Evolutionary conservation across 2,113 vertebrate species (phyloP).

Genomic region (Trematomus loennbergii): DNA sequence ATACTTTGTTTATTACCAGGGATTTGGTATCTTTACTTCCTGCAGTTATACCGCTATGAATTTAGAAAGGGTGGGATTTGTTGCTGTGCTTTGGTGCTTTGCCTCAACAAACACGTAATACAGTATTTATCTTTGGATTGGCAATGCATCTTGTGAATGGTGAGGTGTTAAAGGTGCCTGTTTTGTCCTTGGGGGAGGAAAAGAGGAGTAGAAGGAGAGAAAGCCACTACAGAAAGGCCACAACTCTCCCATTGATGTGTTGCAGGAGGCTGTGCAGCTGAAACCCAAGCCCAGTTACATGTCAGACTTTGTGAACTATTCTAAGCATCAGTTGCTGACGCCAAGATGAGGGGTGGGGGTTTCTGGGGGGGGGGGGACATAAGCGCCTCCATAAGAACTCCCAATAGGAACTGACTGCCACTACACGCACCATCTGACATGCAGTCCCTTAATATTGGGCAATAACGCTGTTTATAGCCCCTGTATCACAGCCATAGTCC

Average conservation of each 20-base stretch:
- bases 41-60: conserved; percentile 13
- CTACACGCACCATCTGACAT: conserved; percentile 57
- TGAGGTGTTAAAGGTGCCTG: conserved; percentile 55
- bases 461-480: conserved; percentile 59
- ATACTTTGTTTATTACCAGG: conserved; percentile 19
- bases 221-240: conserved; percentile 61
- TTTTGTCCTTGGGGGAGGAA: conserved; percentile 67
- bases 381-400: conserved; percentile 72
- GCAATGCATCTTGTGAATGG: conserved; percentile 61
- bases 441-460: conserved; percentile 54
- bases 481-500: conserved; percentile 16
- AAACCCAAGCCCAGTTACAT: conserved; percentile 86
- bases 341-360: conserved; percentile 68
- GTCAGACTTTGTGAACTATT: conserved; percentile 88
- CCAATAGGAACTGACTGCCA: conserved; percentile 63
- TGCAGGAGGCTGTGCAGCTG: conserved; percentile 81
- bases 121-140: conserved; percentile 52
- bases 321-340: conserved; percentile 87
- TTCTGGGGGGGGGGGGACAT: conserved; percentile 59
- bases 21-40: conserved; percentile 20
- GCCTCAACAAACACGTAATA: conserved; percentile 45
- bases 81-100: conserved; percentile 14
- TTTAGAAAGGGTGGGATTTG: conserved; percentile 19
- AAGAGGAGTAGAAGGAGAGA: conserved; percentile 51
- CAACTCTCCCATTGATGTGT: conserved; percentile 82